Conservation (phyloP, 2,888 invertebrate genomes). For the Thera britannica region DNA sequence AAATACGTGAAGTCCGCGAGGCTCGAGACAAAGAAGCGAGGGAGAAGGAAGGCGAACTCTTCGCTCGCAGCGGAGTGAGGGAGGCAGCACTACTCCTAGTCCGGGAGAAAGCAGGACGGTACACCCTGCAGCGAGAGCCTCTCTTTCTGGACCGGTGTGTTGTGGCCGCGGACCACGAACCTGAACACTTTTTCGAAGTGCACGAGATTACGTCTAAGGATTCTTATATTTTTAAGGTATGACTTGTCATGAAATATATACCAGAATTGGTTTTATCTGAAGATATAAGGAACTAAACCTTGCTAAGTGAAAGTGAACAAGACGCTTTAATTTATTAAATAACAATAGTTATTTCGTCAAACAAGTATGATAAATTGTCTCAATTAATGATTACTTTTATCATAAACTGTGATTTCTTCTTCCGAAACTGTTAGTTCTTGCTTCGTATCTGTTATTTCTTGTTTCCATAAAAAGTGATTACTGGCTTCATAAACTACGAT, state of each 20-base stretch:
- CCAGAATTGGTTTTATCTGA: too few relatives aligned
- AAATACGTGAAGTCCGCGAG: slow-evolving; percentile 87
- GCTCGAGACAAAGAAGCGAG: slow-evolving; percentile 76
- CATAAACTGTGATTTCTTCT: too few relatives aligned
- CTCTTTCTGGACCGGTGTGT: slow-evolving; percentile 96
- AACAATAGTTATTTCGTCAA: too few relatives aligned
- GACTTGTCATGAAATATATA: background rate
- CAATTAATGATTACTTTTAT: too few relatives aligned
- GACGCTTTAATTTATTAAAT: too few relatives aligned
- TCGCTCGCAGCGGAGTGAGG: slow-evolving; percentile 91
- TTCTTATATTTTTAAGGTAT: slow-evolving; percentile 96
- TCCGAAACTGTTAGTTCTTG: too few relatives aligned
- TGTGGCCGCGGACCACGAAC: slow-evolving; percentile 94
- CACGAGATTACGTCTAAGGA: slow-evolving; percentile 97
- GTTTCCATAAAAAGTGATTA: background rate
- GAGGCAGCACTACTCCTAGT: slow-evolving; percentile 95
- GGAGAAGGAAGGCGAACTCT: slow-evolving; percentile 80
- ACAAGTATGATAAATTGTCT: too few relatives aligned
- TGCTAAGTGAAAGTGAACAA: too few relatives aligned
- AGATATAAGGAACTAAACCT: too few relatives aligned
- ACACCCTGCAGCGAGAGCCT: slow-evolving; percentile 94
- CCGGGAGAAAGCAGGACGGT: slow-evolving; percentile 95
- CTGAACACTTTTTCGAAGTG: slow-evolving; percentile 97
- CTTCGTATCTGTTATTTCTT: too few relatives aligned
- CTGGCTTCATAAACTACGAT: background rate